phyloP scores from a whole-genome alignment of 2,113 vertebrate species.

The Apistogramma diplotaenia region DNA sequence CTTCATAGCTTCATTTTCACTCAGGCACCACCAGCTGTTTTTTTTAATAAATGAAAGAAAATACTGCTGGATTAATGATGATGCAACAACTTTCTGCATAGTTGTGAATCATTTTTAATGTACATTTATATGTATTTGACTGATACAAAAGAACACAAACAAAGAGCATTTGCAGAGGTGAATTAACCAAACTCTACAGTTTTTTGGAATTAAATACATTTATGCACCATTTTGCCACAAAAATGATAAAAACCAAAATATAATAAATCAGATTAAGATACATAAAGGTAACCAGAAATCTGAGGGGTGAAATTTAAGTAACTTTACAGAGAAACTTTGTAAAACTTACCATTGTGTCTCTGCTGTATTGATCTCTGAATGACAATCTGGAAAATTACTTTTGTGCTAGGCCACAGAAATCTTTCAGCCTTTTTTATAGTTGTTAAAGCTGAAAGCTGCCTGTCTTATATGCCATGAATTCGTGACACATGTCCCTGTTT shows the following conservation, averaged over 20 bases:
- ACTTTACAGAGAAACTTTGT: not conserved
- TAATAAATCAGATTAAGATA: not conserved
- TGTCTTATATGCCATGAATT: not conserved
- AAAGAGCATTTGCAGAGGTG: not conserved
- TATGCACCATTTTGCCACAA: not conserved
- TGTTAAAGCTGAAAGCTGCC: not conserved
- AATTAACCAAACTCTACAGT: not conserved
- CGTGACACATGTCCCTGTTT: not conserved
- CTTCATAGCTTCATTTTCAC: not conserved
- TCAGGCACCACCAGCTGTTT: too few relatives aligned
- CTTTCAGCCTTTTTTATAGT: not conserved
- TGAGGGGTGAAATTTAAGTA: not conserved
- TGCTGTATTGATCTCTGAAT: not conserved
- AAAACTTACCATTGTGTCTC: constrained; percentile 62
- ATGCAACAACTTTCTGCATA: not conserved
- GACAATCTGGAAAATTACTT: not conserved
- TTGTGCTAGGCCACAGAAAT: not conserved
- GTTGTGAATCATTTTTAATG: constrained; percentile 6
- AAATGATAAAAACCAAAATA: not conserved
- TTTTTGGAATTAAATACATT: not conserved
- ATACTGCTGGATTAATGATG: not conserved
- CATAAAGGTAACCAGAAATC: not conserved
- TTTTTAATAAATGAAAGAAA: not conserved
- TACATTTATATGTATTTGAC: not conserved
- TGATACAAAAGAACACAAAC: not conserved